Evolutionary conservation across 1,140 invertebrate genomes (phyloP).

Genomic region (Asbolus verrucosus): DNA sequence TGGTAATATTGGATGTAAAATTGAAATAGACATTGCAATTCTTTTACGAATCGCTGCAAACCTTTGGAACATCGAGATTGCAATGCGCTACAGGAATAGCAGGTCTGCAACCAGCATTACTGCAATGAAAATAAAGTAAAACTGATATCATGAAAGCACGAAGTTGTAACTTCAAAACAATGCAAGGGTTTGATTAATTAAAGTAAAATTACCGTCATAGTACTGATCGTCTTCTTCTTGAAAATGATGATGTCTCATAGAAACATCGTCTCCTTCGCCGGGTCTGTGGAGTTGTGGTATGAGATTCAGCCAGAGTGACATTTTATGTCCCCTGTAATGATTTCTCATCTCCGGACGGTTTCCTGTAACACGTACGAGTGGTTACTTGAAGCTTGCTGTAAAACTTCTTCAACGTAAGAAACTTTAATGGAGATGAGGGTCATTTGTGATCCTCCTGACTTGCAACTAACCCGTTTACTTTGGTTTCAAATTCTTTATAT

Average conservation of each 20-base stretch:
- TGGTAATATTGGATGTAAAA: no score
- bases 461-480: not conserved
- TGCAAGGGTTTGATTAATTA: no score
- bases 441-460: constrained; percentile 19
- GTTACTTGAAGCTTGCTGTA: constrained; percentile 25
- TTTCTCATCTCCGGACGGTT: constrained; percentile 78
- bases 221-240: constrained; percentile 76
- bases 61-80: no score
- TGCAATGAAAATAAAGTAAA: no score
- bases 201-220: constrained; percentile 72
- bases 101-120: no score
- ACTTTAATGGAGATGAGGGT: constrained; percentile 17
- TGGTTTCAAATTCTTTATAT: no score
- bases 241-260: constrained; percentile 83
- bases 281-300: constrained; percentile 88
- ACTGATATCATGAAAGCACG: no score
- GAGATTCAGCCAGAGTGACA: constrained; percentile 93
- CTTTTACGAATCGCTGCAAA: no score
- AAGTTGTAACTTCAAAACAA: no score
- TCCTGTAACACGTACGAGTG: constrained; percentile 65
- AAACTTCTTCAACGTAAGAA: constrained; percentile 26
- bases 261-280: constrained; percentile 77
- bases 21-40: no score
- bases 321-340: constrained; percentile 90
- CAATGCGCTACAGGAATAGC: no score